Conservation (phyloP, 2,888 invertebrate species). For the Luffia ferchaultella region DNA sequence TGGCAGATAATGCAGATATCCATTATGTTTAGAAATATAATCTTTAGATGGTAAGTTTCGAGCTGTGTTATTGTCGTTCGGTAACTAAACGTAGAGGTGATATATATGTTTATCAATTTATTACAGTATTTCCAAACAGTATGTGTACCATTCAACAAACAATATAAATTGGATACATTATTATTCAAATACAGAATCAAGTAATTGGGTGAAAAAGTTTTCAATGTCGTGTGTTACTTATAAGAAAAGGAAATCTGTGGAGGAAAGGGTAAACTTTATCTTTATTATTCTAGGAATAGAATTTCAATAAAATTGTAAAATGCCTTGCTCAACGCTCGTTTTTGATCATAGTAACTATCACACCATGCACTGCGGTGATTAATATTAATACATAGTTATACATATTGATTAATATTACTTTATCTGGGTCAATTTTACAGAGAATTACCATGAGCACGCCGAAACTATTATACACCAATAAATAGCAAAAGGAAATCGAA, state of each 20-base stretch:
- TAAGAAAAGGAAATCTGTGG: constrained; percentile 70
- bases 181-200: not conserved
- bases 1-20: no score
- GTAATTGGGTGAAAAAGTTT: constrained; percentile 22
- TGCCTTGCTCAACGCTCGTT: no score
- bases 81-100: no score
- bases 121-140: not conserved
- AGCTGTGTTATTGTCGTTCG: no score
- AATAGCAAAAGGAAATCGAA: no score
- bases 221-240: constrained; percentile 36
- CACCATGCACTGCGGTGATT: not conserved
- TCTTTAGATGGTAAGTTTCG: no score
- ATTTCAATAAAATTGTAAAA: not conserved
- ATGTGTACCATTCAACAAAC: not conserved
- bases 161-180: not conserved
- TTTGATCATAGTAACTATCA: not conserved
- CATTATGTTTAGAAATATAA: no score
- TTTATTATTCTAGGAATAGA: not conserved
- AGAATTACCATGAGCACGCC: not conserved
- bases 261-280: constrained; percentile 62
- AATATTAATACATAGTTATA: not conserved
- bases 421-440: not conserved
- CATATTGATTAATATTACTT: not conserved
- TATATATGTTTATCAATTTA: no score
- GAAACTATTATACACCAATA: no score